A percentile compares a stretch with the other conserved stretches of the same genome.
phyloP scores from a whole-genome alignment of 2,888 invertebrate species.

The Andrena dorsata region DNA sequence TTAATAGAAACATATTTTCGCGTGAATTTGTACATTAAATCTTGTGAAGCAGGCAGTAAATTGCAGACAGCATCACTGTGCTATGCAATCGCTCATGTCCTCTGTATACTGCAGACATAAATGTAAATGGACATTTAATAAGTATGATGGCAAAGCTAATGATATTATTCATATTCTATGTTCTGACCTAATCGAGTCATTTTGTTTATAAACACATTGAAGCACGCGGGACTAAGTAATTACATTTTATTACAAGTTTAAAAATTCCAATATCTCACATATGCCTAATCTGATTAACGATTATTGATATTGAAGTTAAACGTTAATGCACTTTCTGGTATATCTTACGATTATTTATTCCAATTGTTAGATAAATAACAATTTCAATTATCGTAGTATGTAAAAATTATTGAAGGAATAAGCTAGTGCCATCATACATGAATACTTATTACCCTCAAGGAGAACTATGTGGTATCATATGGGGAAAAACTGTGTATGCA shows the following conservation, averaged over 20 bases:
- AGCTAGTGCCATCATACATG: constrained; percentile 62
- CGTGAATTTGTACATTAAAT: constrained; percentile 69
- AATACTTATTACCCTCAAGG: constrained; percentile 52
- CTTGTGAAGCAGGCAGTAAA: constrained; percentile 67
- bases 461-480: constrained; percentile 72
- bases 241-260: constrained; percentile 30
- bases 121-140: constrained; percentile 37
- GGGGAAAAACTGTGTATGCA: constrained; percentile 75
- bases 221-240: constrained; percentile 24
- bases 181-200: constrained; percentile 16
- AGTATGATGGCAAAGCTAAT: constrained; percentile 64
- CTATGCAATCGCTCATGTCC: constrained; percentile 51
- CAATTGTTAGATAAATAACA: constrained; percentile 42
- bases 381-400: constrained; percentile 23
- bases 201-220: constrained; percentile 34
- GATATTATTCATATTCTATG: constrained; percentile 28
- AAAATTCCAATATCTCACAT: constrained; percentile 28
- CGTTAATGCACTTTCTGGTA: constrained; percentile 27
- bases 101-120: constrained; percentile 60
- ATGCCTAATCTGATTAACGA: constrained; percentile 24
- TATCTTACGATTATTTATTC: constrained; percentile 41
- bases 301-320: constrained; percentile 46
- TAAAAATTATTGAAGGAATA: constrained; percentile 26
- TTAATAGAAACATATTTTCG: constrained; percentile 59
- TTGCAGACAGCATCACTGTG: constrained; percentile 67